A percentile compares a stretch with the other conserved stretches of the same genome.
phyloP scores from a whole-genome alignment of 2,888 invertebrate genomes.

The Eueremaeus valkanovi region DNA sequence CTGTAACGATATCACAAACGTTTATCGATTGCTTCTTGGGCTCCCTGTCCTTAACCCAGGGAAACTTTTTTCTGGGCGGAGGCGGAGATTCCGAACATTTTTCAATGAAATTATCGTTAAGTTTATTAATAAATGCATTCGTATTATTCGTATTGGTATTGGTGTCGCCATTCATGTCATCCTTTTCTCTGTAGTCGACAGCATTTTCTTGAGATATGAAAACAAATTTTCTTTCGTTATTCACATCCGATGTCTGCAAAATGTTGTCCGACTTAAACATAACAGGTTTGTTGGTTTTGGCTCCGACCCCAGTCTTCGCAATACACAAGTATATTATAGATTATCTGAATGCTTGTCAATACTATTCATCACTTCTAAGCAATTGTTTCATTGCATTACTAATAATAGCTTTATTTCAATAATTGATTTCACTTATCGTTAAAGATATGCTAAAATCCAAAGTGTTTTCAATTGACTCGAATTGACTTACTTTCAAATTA shows the following conservation, averaged over 20 bases:
- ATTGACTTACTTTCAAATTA: slow-evolving; percentile 67
- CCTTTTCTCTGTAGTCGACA: slow-evolving; percentile 76
- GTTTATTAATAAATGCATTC: background rate
- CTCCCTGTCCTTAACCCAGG: slow-evolving; percentile 43
- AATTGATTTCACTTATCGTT: no score
- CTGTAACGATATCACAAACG: slow-evolving; percentile 47
- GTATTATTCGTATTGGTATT: background rate
- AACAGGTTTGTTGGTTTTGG: slow-evolving; percentile 59
- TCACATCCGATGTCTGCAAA: slow-evolving; percentile 52
- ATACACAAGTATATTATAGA: slow-evolving; percentile 4
- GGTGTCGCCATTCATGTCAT: slow-evolving; percentile 52
- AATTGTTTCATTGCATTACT: no score
- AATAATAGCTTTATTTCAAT: no score
- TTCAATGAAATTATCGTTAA: slow-evolving; percentile 3
- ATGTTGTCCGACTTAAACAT: slow-evolving; percentile 57
- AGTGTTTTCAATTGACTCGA: background rate
- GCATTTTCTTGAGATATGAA: slow-evolving; percentile 79
- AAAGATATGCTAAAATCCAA: no score
- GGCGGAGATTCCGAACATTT: slow-evolving; percentile 34
- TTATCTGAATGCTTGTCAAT: background rate
- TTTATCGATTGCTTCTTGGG: slow-evolving; percentile 57
- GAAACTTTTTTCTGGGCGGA: slow-evolving; percentile 42
- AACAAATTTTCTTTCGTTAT: slow-evolving; percentile 78
- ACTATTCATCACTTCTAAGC: no score
- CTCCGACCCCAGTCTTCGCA: slow-evolving; percentile 46